A percentile compares a stretch with the other conserved stretches of the same genome.
Evolutionary conservation across 2,797 vertebrate genomes (phyloP).

Genomic region (Lindbergichthys nudifrons): DNA sequence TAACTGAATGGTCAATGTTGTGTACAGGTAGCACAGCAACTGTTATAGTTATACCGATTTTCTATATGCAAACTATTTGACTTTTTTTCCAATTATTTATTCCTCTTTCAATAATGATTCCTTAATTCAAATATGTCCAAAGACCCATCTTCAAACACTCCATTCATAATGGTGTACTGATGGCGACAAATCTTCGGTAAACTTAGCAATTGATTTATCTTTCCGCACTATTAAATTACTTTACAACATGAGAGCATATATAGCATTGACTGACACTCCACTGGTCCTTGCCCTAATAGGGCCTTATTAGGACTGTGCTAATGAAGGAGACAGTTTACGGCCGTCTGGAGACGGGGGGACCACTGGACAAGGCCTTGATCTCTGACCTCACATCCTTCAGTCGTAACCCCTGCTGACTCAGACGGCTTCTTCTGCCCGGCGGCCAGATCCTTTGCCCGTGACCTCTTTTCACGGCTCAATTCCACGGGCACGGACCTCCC

Average conservation of each 20-base stretch:
- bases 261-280: background rate
- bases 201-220: background rate
- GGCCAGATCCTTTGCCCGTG: constrained; percentile 56
- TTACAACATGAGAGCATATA: background rate
- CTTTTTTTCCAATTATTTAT: no score
- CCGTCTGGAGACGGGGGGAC: constrained; percentile 41
- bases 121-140: no score
- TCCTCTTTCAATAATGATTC: no score
- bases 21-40: no score
- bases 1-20: no score
- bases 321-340: constrained; percentile 51
- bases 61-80: no score
- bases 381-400: constrained; percentile 61
- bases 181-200: background rate
- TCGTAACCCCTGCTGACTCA: constrained; percentile 59
- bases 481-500: constrained; percentile 48
- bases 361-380: constrained; percentile 71
- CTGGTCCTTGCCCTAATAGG: constrained; percentile 32
- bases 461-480: constrained; percentile 68
- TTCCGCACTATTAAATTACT: background rate
- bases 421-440: constrained; percentile 45
- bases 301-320: constrained; percentile 33
- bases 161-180: background rate
- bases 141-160: no score
- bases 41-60: no score